phyloP scores from a whole-genome alignment of 2,797 vertebrate species.

The Acanthiza pusilla region DNA sequence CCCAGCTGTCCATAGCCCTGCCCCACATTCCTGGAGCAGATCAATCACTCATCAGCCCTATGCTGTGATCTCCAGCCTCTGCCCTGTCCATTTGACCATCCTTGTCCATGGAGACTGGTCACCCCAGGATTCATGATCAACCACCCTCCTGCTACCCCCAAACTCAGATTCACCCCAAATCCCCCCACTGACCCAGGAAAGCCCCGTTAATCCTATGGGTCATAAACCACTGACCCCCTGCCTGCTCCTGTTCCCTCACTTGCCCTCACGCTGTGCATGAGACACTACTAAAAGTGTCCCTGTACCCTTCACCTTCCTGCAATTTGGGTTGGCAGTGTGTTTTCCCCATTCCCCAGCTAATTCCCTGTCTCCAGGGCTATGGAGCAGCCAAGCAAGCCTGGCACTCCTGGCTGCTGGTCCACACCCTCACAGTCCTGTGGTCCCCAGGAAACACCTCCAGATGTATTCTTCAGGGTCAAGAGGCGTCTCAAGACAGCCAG shows the following conservation, averaged over 20 bases:
- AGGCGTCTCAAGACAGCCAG: neutral
- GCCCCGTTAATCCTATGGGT: neutral
- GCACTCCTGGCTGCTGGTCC: neutral
- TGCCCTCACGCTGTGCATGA: neutral
- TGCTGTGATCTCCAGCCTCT: neutral
- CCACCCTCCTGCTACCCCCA: neutral
- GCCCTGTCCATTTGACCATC: neutral
- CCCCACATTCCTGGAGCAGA: neutral
- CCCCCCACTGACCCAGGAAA: neutral
- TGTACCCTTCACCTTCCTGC: neutral
- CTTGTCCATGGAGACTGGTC: neutral
- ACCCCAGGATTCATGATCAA: neutral
- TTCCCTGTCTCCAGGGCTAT: neutral
- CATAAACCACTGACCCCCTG: neutral
- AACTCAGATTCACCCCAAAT: neutral
- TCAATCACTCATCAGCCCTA: neutral
- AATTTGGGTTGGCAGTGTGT: neutral
- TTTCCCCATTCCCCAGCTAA: neutral
- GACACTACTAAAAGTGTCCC: neutral
- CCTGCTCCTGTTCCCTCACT: neutral
- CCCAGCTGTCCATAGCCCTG: neutral
- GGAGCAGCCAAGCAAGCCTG: neutral
- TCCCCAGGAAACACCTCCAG: neutral
- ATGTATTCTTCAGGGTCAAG: neutral
- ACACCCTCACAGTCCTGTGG: accelerated